Conservation (phyloP, 2,797 vertebrate genomes). For the Danio choprae region DNA sequence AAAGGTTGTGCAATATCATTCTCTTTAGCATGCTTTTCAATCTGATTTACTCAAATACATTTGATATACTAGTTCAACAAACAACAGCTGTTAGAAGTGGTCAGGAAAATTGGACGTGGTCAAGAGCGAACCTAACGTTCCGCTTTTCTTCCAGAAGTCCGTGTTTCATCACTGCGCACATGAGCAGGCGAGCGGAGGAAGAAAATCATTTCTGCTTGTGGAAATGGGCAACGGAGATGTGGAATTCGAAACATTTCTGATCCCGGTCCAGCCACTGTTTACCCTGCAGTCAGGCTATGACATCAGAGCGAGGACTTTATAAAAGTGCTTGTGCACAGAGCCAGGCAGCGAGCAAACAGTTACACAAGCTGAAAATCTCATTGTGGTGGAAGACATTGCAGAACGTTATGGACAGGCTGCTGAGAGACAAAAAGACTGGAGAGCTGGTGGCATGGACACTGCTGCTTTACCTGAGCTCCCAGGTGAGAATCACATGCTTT, state of each 20-base stretch:
- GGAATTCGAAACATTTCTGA: slow-evolving; percentile 85
- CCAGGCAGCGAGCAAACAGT: slow-evolving; percentile 72
- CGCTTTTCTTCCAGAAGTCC: slow-evolving; percentile 36
- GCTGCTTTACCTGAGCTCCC: slow-evolving; percentile 50
- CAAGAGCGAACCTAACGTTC: slow-evolving; percentile 10
- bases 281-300: slow-evolving; percentile 79
- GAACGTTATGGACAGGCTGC: slow-evolving; percentile 52
- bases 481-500: slow-evolving; percentile 46
- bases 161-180: slow-evolving; percentile 39
- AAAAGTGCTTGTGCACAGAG: slow-evolving; percentile 74
- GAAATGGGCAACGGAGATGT: slow-evolving; percentile 76
- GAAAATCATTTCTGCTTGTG: slow-evolving; percentile 69
- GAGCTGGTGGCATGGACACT: slow-evolving; percentile 41
- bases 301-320: slow-evolving; percentile 82
- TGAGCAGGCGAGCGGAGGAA: slow-evolving; percentile 30
- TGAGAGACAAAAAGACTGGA: slow-evolving; percentile 44
- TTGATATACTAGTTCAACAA: background rate
- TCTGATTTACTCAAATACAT: background rate
- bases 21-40: background rate
- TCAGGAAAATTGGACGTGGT: background rate
- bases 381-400: slow-evolving; percentile 32
- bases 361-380: slow-evolving; percentile 60
- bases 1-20: background rate
- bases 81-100: background rate
- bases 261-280: slow-evolving; percentile 77